phyloP scores from a whole-genome alignment of 2,797 vertebrate species.

The Malacoctenus gilli region DNA sequence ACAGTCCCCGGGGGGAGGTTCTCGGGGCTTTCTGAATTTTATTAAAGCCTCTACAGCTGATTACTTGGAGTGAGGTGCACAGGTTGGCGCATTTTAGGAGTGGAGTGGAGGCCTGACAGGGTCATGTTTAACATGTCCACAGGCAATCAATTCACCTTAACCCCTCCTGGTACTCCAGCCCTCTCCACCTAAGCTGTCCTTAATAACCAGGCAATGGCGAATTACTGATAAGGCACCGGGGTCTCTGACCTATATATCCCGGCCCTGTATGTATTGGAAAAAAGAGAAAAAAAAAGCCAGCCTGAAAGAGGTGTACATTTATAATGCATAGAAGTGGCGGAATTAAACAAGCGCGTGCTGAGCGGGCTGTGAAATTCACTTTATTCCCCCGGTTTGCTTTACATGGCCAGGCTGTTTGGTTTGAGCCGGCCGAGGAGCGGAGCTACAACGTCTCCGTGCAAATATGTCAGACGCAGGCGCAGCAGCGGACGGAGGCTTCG shows the following conservation, averaged over 20 bases:
- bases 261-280: constrained; percentile 76
- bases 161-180: constrained; percentile 84
- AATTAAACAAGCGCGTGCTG: constrained; percentile 78
- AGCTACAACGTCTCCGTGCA: too few relatives aligned
- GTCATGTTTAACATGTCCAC: constrained; percentile 91
- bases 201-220: constrained; percentile 88
- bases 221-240: constrained; percentile 86
- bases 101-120: constrained; percentile 82
- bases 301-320: constrained; percentile 81
- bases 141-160: constrained; percentile 90
- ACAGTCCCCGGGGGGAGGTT: constrained; percentile 78
- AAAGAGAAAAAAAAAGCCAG: constrained; percentile 71
- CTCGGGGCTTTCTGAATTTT: constrained; percentile 85
- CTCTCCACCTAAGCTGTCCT: constrained; percentile 87
- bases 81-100: constrained; percentile 82
- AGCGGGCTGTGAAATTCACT: constrained; percentile 61
- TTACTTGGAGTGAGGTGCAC: constrained; percentile 83
- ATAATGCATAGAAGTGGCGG: constrained; percentile 77
- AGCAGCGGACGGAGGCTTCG: constrained; percentile 1
- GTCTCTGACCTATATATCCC: constrained; percentile 87
- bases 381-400: constrained; percentile 50
- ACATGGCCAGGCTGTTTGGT: constrained; percentile 38
- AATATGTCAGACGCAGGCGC: constrained; percentile 24
- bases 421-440: constrained; percentile 21
- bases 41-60: constrained; percentile 86